These are phyloP conservation scores for Danio albolineatus DNA, from an alignment of 2,797 vertebrate genomes.

Conservation along the genomic window DNA sequence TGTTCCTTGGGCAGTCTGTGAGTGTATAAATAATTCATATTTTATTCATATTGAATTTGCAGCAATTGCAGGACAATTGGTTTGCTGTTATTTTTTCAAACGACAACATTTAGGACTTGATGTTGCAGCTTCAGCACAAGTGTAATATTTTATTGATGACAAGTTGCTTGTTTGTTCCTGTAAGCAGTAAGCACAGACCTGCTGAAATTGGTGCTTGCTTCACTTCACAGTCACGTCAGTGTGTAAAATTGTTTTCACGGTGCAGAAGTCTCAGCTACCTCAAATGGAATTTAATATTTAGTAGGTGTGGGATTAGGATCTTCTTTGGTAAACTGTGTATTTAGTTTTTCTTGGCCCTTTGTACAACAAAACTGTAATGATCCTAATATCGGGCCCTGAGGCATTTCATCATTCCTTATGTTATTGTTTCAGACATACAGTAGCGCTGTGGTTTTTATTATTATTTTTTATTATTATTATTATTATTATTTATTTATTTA, in stretches of 20 bases:
- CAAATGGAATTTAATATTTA: conserved; percentile 25
- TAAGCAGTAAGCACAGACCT: conserved; percentile 58
- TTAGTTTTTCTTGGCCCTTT: neutral
- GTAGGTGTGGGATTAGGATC: neutral
- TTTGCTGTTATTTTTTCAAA: conserved; percentile 64
- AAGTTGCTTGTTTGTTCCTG: conserved; percentile 60
- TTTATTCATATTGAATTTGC: conserved; percentile 65
- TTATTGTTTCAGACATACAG: neutral
- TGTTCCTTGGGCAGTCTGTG: conserved; percentile 66
- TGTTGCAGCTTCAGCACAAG: conserved; percentile 68
- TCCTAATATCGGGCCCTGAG: conserved; percentile 16
- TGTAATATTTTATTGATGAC: conserved; percentile 76
- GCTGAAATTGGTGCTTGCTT: conserved; percentile 66
- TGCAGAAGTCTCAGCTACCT: conserved; percentile 12
- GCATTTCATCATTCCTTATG: conserved; percentile 19
- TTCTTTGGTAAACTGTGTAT: conserved; percentile 3
- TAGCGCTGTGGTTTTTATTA: no score
- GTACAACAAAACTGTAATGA: conserved; percentile 3
- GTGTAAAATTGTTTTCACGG: conserved; percentile 36
- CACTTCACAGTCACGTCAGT: conserved; percentile 64
- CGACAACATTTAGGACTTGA: conserved; percentile 49
- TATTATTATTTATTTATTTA: no score
- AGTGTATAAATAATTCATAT: conserved; percentile 72
- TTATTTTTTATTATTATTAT: no score
- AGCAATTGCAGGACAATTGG: conserved; percentile 68